Base-by-base conservation (phyloP, 2,888 invertebrate species). In the Rotaria socialis region DNA sequence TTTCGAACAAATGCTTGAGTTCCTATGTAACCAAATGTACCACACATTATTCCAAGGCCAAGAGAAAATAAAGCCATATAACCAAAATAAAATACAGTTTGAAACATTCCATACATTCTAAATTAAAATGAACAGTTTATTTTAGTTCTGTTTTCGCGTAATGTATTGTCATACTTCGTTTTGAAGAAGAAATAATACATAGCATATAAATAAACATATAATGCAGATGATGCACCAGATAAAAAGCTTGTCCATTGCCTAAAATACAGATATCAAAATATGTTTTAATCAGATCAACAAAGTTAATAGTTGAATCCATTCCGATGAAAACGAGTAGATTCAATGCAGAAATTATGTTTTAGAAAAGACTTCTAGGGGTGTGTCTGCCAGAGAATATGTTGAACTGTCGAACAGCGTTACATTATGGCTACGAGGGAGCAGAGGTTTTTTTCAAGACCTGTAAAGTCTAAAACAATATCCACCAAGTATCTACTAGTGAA, bases 151-250 rank as follows among this genome's bases (percentile, higher is more conserved):
- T 14, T 56, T n/a, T 11, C 5, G 27, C 35, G 24, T 85, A 85
- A 19, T 87, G 27, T 27, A 27, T 19, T 86, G 88, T 35, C 41
- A 85, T 93, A 96, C 96, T 98, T 99, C 88, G 99, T 99, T 93
- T 99, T 99, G 92, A 99, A 99, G 92, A 99, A 94, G 93, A 97
- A 99, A 92, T 99, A 99, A 92, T 99, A 99, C 91, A 99, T 95
- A 22, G 98, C 97, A 92, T 99, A 99, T 89, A 98, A 92, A 92
- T 99, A 99, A 87, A 99, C 97, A 92, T 99, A 99, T 89, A 95
- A 94, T 85, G 97, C 94, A 74, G 98, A 98, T 85, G 98, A 99
- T 41, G 95, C 97, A 84, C 98, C 99, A 58, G 98, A 95, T 89
- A 97, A 93, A 92, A 99, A 98, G 91, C 96, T 96, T 88, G 97